Conservation (phyloP, 2,888 invertebrate genomes). For the Timandra comae region DNA sequence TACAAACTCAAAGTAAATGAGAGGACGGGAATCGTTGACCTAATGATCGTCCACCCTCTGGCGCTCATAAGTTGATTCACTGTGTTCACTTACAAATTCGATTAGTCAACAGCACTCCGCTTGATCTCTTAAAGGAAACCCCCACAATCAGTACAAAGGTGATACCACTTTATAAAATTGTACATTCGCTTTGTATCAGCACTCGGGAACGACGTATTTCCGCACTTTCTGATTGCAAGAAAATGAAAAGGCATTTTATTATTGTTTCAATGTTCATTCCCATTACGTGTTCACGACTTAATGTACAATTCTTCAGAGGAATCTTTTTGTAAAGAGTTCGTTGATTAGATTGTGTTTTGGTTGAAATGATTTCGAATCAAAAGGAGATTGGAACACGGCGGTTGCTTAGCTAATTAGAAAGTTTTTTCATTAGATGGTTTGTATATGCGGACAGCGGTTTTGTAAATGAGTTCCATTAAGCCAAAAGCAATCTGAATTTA, state of each 20-base stretch:
- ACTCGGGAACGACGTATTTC: background rate
- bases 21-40: slow-evolving; percentile 5
- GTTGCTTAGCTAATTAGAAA: slow-evolving; percentile 33
- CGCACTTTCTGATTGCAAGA: slow-evolving; percentile 1
- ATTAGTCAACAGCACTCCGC: slow-evolving; percentile 23
- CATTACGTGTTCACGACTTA: too few relatives aligned
- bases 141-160: slow-evolving; percentile 3
- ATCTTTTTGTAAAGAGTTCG: too few relatives aligned
- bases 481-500: slow-evolving; percentile 28
- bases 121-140: slow-evolving; percentile 12
- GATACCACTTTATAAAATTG: slow-evolving; percentile 1
- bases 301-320: too few relatives aligned
- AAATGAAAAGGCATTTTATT: background rate
- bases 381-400: slow-evolving; percentile 22
- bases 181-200: slow-evolving; percentile 1
- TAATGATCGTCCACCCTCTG: slow-evolving; percentile 3
- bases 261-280: background rate
- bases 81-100: slow-evolving; percentile 23
- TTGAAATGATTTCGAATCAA: slow-evolving; percentile 24
- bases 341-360: too few relatives aligned
- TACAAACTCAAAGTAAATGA: slow-evolving; percentile 1
- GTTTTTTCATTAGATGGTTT: slow-evolving; percentile 40
- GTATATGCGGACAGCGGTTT: slow-evolving; percentile 24
- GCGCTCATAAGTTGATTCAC: slow-evolving; percentile 18
- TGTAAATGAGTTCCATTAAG: slow-evolving; percentile 28